These are phyloP conservation scores for Neoseiulus cucumeris DNA, from an alignment of 1,140 invertebrate species.

Conservation along the genomic window DNA sequence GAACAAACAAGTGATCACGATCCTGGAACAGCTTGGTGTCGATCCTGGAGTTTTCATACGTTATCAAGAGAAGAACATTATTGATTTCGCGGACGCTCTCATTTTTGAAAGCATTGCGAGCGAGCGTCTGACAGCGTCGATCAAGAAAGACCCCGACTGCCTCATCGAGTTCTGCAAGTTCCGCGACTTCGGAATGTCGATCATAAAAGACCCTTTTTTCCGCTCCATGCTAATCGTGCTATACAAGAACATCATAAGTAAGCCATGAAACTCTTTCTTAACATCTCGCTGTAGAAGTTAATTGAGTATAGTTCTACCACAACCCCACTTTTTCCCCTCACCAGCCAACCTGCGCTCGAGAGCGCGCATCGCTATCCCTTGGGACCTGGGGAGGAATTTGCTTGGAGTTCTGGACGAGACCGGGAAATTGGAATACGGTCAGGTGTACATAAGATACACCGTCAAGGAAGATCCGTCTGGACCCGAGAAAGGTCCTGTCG, in stretches of 20 bases:
- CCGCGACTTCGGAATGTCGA: not conserved
- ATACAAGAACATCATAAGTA: not conserved
- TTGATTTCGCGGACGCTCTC: not conserved
- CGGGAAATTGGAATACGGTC: constrained; percentile 24
- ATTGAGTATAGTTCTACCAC: not conserved
- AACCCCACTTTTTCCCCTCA: not conserved
- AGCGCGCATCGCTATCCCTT: constrained; percentile 24
- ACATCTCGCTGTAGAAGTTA: not conserved
- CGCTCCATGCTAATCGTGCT: not conserved
- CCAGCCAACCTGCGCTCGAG: constrained; percentile 20
- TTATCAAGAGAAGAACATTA: not conserved
- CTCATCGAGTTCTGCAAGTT: not conserved
- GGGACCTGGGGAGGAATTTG: constrained; percentile 24
- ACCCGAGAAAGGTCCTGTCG: not conserved
- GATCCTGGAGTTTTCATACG: constrained; percentile 14
- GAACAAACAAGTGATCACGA: constrained; percentile 27
- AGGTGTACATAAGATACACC: constrained; percentile 27
- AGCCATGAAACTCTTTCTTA: not conserved
- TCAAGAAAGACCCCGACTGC: not conserved
- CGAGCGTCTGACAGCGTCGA: not conserved
- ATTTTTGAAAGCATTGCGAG: not conserved
- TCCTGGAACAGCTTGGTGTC: constrained; percentile 25
- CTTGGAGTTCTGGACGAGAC: constrained; percentile 28
- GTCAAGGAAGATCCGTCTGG: not conserved
- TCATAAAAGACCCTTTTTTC: not conserved